Base-by-base conservation (phyloP, 2,888 invertebrate genomes). In the Campoletis raptor region DNA sequence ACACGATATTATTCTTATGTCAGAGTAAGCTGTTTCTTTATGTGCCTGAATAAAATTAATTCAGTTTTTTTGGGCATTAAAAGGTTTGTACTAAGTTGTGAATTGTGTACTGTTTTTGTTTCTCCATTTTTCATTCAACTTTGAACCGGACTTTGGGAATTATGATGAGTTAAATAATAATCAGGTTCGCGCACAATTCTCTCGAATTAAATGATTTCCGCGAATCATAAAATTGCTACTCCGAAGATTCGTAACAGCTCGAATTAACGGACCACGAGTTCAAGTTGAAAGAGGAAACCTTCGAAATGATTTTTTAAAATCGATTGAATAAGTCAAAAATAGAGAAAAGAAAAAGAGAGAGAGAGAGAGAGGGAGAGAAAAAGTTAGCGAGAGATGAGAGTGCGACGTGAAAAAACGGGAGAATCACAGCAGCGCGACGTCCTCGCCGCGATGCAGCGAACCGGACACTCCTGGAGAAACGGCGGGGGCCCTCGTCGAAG, bases 391-490 rank as follows among this genome's bases (percentile, higher is more conserved):
- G 36, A 70, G 42, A 57, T 42, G 57, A 70, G 42, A 81, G 64
- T 72, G 61, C 24, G 45, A 66, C 42, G 73, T 73, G 45, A n/a
- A n/a, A 66, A 81, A 81, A 81, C 73, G 66, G 45, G 81, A 69
- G 69, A 82, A 82, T 76, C 76, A 82, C 78, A 54, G 86, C 83
- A 57, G 69, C 82, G 66, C 85, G 87, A 87, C 85, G 87, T 92
- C 90, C 91, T 90, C 91, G 90, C 91, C 88, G 90, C 91, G 89
- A 85, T 87, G 89, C 91, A 89, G 89, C 89, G 83, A 90, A 90
- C 90, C 91, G 91, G 91, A 91, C 89, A 93, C 92, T 92, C 90
- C 90, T 90, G 89, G 90, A 90, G 69, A 72, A 81, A 81, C 81
- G 57, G 88, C 89, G 88, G 86, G 87, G 80, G 83, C 79, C 74